Conservation (phyloP, 2,888 invertebrate genomes). For the Thera obeliscata region DNA sequence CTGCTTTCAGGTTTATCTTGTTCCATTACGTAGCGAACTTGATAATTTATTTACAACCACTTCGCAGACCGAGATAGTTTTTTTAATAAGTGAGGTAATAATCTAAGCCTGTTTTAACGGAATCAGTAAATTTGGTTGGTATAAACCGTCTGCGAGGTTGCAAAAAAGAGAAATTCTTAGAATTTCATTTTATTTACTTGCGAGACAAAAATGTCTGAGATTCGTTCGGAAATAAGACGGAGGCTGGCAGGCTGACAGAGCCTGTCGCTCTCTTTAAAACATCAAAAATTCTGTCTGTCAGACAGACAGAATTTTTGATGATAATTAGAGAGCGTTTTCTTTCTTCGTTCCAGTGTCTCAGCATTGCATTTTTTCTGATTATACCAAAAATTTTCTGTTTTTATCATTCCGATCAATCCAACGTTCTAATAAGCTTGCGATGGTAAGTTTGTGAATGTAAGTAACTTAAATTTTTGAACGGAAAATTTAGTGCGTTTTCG, state of each 20-base stretch:
- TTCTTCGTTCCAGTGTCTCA: too few relatives aligned
- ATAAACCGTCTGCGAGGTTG: conserved; percentile 1
- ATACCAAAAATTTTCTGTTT: too few relatives aligned
- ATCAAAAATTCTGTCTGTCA: too few relatives aligned
- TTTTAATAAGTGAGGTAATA: conserved; percentile 6
- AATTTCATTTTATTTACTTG: conserved; percentile 53
- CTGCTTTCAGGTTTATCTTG: conserved; percentile 72
- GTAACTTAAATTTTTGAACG: conserved; percentile 1
- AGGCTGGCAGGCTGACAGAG: too few relatives aligned
- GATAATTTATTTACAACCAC: conserved; percentile 13
- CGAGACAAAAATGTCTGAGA: conserved; percentile 36
- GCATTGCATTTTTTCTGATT: too few relatives aligned
- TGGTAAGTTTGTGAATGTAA: too few relatives aligned
- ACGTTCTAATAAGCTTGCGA: too few relatives aligned
- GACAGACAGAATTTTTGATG: too few relatives aligned
- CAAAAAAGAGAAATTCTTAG: conserved; percentile 24
- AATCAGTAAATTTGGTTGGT: conserved; percentile 3
- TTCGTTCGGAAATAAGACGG: conserved; percentile 16
- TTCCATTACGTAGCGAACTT: conserved; percentile 63
- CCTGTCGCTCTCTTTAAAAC: too few relatives aligned
- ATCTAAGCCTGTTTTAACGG: not conserved
- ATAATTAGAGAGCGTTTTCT: too few relatives aligned
- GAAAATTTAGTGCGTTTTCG: conserved; percentile 6
- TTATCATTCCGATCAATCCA: too few relatives aligned
- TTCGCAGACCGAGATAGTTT: not conserved